Evolutionary conservation across 1,140 invertebrate species (phyloP).

Genomic region (Ceratosolen fusciceps): DNA sequence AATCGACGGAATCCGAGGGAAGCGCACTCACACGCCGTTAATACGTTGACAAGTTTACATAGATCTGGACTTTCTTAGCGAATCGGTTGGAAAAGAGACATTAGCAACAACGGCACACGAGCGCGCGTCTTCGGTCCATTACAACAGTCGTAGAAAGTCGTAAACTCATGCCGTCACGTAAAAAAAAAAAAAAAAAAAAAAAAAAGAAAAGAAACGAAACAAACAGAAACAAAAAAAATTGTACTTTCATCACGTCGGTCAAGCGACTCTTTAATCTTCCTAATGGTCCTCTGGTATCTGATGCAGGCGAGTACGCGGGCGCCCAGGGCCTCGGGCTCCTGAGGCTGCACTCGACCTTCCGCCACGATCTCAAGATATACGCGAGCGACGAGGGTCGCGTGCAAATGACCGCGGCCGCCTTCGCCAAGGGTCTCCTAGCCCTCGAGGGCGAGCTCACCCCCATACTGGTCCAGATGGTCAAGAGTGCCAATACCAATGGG

Average conservation of each 20-base stretch:
- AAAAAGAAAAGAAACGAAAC: no score
- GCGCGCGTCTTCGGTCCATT: background rate
- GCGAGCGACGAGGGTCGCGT: slow-evolving; percentile 99
- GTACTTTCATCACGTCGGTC: background rate
- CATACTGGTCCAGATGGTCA: slow-evolving; percentile 99
- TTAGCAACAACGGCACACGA: background rate
- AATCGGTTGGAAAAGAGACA: background rate
- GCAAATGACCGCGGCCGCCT: slow-evolving; percentile 99
- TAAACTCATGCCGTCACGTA: background rate
- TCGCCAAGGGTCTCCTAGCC: slow-evolving; percentile 97
- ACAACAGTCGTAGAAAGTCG: background rate
- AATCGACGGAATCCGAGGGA: no score
- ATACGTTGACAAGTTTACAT: no score
- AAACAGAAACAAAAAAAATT: slow-evolving; percentile 1
- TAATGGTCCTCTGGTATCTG: background rate
- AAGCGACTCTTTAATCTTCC: background rate
- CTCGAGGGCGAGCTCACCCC: slow-evolving; percentile 98
- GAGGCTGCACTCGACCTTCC: slow-evolving; percentile 96
- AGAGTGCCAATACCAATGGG: slow-evolving; percentile 98
- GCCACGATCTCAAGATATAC: slow-evolving; percentile 99
- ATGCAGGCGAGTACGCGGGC: slow-evolving; percentile 85
- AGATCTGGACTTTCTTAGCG: slow-evolving; percentile 1
- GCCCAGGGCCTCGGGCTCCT: slow-evolving; percentile 93
- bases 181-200: no score
- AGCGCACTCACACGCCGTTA: no score